A percentile compares a stretch with the other conserved stretches of the same genome.
phyloP scores from a whole-genome alignment of 1,140 invertebrate genomes.

The Heliconius hewitsoni region DNA sequence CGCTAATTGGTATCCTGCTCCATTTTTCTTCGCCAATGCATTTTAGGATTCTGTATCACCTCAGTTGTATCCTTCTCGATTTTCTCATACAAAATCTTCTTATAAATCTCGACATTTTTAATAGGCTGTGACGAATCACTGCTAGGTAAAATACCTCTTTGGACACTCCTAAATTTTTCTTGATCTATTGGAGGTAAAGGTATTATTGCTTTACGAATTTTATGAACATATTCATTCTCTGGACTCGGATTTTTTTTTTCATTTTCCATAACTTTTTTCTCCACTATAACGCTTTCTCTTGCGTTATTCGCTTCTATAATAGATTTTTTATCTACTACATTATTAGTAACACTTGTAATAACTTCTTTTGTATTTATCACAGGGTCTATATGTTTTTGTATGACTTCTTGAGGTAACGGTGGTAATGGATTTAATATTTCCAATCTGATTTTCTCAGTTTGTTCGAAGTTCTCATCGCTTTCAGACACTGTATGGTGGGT shows the following conservation, averaged over 20 bases:
- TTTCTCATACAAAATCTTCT: constrained; percentile 68
- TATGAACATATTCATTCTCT: constrained; percentile 63
- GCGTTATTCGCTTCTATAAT: constrained; percentile 73
- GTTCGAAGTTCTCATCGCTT: constrained; percentile 36
- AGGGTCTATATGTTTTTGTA: constrained; percentile 59
- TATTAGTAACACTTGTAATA: constrained; percentile 23
- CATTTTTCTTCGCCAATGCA: constrained; percentile 69
- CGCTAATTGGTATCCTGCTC: constrained; percentile 64
- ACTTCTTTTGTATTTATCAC: constrained; percentile 25
- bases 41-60: constrained; percentile 52
- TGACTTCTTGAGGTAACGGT: constrained; percentile 57
- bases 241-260: constrained; percentile 50
- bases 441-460: constrained; percentile 57
- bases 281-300: constrained; percentile 70
- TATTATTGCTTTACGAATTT: constrained; percentile 65
- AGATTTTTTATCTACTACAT: constrained; percentile 58
- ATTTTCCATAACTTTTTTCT: constrained; percentile 45
- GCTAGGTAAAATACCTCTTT: constrained; percentile 41
- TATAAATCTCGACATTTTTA: constrained; percentile 65
- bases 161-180: constrained; percentile 50
- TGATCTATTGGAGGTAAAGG: constrained; percentile 66
- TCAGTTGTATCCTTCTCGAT: constrained; percentile 51
- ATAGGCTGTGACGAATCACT: constrained; percentile 49
- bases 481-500: constrained; percentile 26
- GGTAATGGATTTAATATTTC: constrained; percentile 63